Conservation (phyloP, 1,140 invertebrate genomes). For the Drosophila fuyamai region DNA sequence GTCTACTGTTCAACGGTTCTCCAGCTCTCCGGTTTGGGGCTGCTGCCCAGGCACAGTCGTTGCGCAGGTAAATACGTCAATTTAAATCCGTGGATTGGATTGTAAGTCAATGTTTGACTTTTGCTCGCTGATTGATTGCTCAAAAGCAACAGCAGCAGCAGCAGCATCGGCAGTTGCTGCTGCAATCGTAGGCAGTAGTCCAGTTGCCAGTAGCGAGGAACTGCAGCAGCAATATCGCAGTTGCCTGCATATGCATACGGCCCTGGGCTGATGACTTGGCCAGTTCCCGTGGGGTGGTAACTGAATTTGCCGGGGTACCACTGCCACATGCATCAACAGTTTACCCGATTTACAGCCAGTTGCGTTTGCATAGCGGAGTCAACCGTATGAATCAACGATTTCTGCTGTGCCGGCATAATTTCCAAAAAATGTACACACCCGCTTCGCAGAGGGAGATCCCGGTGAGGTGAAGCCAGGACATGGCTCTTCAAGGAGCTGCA, state of each 20-base stretch:
- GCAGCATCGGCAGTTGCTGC: constrained; percentile 36
- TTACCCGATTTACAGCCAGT: constrained; percentile 80
- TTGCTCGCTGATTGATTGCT: constrained; percentile 85
- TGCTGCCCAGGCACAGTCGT: constrained; percentile 27
- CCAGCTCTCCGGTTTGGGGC: neutral
- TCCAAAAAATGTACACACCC: constrained; percentile 58
- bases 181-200: constrained; percentile 30
- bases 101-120: constrained; percentile 85
- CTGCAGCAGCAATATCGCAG: constrained; percentile 57
- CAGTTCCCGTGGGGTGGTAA: constrained; percentile 53
- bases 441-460: neutral
- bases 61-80: constrained; percentile 81
- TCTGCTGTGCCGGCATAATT: constrained; percentile 76
- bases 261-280: constrained; percentile 73
- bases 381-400: constrained; percentile 81
- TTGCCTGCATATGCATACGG: constrained; percentile 75
- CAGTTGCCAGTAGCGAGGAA: constrained; percentile 32
- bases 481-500: constrained; percentile 21
- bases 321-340: constrained; percentile 72
- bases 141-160: constrained; percentile 74
- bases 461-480: no score
- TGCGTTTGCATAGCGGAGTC: constrained; percentile 77
- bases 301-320: constrained; percentile 21
- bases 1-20: constrained; percentile 55
- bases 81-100: constrained; percentile 83